These are phyloP conservation scores for Meriones unguiculatus DNA, from an alignment of 2,113 vertebrate genomes.

Conservation along the genomic window DNA sequence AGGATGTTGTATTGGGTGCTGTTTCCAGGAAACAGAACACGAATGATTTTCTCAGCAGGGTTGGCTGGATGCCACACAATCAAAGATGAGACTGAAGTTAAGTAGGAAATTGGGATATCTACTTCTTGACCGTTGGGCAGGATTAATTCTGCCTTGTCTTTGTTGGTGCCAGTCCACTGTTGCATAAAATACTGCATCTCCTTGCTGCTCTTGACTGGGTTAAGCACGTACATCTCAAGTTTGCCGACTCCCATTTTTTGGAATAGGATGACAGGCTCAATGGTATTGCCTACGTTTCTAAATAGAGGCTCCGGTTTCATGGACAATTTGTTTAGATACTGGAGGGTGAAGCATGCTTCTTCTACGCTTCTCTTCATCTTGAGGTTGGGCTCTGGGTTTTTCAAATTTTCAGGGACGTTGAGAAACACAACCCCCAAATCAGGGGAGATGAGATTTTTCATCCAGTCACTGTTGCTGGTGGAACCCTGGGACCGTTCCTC, in stretches of 20 bases:
- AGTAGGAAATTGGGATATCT: conserved; percentile 93
- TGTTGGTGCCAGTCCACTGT: conserved; percentile 95
- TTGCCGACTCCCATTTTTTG: conserved; percentile 99
- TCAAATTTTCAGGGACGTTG: conserved; percentile 95
- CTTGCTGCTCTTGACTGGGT: conserved; percentile 96
- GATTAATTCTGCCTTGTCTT: conserved; percentile 93
- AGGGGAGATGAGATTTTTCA: conserved; percentile 98
- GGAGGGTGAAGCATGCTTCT: conserved; percentile 93
- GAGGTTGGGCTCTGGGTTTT: conserved; percentile 90
- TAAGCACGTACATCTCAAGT: conserved; percentile 98
- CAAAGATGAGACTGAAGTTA: conserved; percentile 95
- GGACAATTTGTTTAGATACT: conserved; percentile 95
- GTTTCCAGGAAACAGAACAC: conserved; percentile 97
- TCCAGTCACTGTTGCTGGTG: conserved; percentile 96
- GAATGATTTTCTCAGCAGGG: conserved; percentile 95
- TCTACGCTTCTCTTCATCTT: conserved; percentile 93
- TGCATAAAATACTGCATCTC: conserved; percentile 98
- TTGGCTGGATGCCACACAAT: conserved; percentile 99
- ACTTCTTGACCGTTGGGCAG: conserved; percentile 94
- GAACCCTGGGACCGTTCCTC: conserved; percentile 98
- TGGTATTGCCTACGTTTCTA: conserved; percentile 91
- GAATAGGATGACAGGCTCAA: conserved; percentile 96
- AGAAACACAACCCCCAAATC: conserved; percentile 97
- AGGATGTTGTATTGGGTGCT: conserved; percentile 95
- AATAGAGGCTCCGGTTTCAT: conserved; percentile 95